These are phyloP conservation scores for Tachycineta bicolor DNA, from an alignment of 2,113 vertebrate genomes.

Conservation along the genomic window DNA sequence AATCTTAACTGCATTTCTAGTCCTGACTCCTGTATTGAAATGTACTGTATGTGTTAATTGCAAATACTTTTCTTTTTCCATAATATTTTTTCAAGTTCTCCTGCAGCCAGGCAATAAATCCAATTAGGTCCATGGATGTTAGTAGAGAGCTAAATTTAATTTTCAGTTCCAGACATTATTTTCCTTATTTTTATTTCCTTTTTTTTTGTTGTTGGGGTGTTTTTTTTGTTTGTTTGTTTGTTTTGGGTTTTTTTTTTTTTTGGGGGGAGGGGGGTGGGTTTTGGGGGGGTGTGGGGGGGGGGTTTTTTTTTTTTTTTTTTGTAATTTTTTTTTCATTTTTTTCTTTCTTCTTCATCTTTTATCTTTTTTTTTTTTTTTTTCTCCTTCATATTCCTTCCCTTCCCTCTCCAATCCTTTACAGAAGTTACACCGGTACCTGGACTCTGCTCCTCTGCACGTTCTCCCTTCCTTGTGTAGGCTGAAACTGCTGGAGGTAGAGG, in stretches of 20 bases:
- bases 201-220: not conserved
- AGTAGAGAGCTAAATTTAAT: constrained; percentile 1
- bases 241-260: too few relatives aligned
- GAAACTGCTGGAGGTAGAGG: constrained; percentile 58
- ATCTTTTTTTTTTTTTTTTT: too few relatives aligned
- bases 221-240: rapidly evolving
- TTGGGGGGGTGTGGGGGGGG: too few relatives aligned
- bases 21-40: constrained; percentile 51
- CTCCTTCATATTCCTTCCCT: rapidly evolving
- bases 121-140: not conserved
- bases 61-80: constrained; percentile 69
- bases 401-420: not conserved
- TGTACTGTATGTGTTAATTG: constrained; percentile 53
- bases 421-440: not conserved
- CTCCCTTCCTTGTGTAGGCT: not conserved
- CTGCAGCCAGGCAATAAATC: constrained; percentile 64
- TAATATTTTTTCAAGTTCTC: constrained; percentile 67
- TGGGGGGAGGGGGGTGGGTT: too few relatives aligned
- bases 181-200: not conserved
- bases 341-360: too few relatives aligned
- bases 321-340: too few relatives aligned
- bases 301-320: too few relatives aligned
- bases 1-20: constrained; percentile 58
- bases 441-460: constrained; percentile 39
- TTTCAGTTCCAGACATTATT: not conserved